Conservation (phyloP, 2,888 invertebrate genomes). For the Cephus nigrinus region DNA sequence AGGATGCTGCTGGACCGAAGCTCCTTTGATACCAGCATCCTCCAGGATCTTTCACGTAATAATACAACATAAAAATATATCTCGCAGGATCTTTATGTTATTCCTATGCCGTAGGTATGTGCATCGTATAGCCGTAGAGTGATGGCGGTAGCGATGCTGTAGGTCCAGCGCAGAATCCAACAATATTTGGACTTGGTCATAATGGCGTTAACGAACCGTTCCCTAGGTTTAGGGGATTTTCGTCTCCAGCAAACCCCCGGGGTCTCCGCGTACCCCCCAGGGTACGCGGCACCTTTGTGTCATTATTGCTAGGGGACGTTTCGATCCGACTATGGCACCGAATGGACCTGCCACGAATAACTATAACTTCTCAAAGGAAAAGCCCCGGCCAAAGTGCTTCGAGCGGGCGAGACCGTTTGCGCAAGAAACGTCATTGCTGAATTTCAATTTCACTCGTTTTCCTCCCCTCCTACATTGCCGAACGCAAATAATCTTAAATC, state of each 20-base stretch:
- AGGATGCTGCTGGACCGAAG: too few species aligned
- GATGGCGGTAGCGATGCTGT: conserved; percentile 31
- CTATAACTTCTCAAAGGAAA: background rate
- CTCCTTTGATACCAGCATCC: background rate
- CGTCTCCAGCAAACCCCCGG: conserved; percentile 32
- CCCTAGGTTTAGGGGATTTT: conserved; percentile 41
- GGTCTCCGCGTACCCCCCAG: conserved; percentile 17
- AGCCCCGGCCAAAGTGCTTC: background rate
- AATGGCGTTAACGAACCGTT: conserved; percentile 51
- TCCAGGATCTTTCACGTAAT: background rate
- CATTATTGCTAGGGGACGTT: conserved; percentile 36
- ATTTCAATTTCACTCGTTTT: background rate
- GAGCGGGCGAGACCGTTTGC: background rate
- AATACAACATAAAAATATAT: background rate
- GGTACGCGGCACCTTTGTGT: conserved; percentile 44
- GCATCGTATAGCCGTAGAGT: background rate
- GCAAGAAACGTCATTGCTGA: background rate
- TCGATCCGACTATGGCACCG: conserved; percentile 6
- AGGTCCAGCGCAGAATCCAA: conserved; percentile 43
- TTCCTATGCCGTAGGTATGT: background rate
- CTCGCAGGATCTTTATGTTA: background rate
- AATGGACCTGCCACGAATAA: background rate
- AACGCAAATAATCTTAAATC: background rate
- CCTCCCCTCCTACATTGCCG: background rate
- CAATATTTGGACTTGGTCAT: conserved; percentile 51